phyloP scores from a whole-genome alignment of 2,888 invertebrate species.

The Melinopterus prodromus region DNA sequence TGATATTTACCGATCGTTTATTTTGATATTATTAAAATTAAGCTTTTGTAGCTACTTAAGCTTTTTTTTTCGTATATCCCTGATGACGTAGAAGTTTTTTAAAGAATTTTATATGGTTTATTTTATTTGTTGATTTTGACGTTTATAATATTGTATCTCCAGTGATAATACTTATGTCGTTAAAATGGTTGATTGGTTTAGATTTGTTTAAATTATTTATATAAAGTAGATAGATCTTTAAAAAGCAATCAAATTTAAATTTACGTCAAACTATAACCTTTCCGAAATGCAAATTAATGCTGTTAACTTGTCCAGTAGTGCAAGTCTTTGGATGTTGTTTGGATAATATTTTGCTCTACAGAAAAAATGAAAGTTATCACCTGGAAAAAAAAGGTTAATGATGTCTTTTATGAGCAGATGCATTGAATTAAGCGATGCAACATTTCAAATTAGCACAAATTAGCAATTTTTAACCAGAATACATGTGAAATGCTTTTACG shows the following conservation, averaged over 20 bases:
- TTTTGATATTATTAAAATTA: constrained; percentile 6
- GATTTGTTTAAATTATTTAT: background rate
- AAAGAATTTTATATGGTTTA: too few relatives aligned
- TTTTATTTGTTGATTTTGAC: too few relatives aligned
- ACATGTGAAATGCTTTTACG: too few relatives aligned
- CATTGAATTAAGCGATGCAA: background rate
- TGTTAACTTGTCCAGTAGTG: background rate
- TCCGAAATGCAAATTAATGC: background rate
- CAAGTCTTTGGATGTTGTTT: background rate
- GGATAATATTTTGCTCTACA: background rate
- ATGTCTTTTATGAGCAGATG: background rate
- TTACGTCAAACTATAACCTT: background rate
- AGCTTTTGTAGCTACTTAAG: constrained; percentile 6
- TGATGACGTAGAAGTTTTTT: background rate
- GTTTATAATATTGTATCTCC: background rate
- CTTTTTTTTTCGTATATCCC: background rate
- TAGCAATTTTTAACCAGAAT: too few relatives aligned
- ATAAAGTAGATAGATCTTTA: background rate
- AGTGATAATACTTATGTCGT: background rate
- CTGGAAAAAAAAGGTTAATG: background rate
- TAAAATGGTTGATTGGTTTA: background rate
- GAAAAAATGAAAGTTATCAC: background rate
- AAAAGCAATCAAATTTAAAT: background rate
- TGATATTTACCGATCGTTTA: background rate
- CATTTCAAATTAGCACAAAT: too few relatives aligned